Base-by-base conservation (phyloP, 2,113 vertebrate genomes). In the Camarhynchus parvulus region DNA sequence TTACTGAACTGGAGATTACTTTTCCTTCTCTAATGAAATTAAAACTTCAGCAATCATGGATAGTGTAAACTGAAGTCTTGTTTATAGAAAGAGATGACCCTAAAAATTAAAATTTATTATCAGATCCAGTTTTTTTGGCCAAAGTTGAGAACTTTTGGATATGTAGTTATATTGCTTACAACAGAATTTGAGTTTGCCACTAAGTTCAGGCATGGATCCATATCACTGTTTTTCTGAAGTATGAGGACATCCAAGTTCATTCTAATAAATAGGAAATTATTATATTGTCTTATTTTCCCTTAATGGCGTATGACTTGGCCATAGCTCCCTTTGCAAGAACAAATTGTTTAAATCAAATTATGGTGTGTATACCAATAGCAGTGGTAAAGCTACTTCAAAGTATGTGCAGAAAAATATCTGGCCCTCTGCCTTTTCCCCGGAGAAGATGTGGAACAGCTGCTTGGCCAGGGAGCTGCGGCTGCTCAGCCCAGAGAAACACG, bases 321-420 rank as follows among this genome's bases (percentile, higher is more conserved):
- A 5, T 21, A 52, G 27, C 52, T 96, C 22, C 24, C 13, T 88
- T 80, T 52, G 11, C 53, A 76, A 90, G 63, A 85, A 63, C 77
- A 80, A 95, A 59, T 62, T 55, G 39, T 93, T 95, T 93, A 79
- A 90, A 95, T 91, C 59, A 81, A 86, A 80, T 95, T 80, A 81
- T 9, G 15, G 21, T 69, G 62, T 59, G 55, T 94, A 56, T 89
- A 90, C 46, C 79, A 92, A 94, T 14, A 86, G 35, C 64, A 89
- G 35, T 55, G 33, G 76, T 85, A 93, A 90, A 88, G 33, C 42
- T 90, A 70, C 83, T 96, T 93, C 79, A 80, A 89, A 95, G 79
- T n/a, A 53, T 22, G 35, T 47, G 42, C 50, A 83, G 68, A 62
- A 92, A 89, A 94, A 77, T 94, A 39, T 74, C 88, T 92, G 88